Conservation (phyloP, 30 jellyfish, hydroid and myxozoan genomes). For the Aurelia aurita region DNA sequence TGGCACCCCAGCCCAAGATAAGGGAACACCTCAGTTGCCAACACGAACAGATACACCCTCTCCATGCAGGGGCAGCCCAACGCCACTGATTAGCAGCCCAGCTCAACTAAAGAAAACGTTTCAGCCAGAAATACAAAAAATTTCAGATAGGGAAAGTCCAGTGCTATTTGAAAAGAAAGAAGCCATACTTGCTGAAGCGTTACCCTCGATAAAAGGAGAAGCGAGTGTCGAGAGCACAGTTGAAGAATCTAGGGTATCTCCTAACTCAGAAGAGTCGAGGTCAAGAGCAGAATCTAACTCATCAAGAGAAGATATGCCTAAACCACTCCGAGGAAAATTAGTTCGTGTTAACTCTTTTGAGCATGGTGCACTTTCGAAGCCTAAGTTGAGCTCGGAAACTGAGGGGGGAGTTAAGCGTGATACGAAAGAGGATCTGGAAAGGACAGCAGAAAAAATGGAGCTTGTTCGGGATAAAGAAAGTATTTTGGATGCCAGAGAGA, state of each 20-base stretch:
- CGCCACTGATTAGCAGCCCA: background rate
- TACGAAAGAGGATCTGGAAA: background rate
- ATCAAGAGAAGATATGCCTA: conserved; percentile 31
- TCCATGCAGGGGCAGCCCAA: background rate
- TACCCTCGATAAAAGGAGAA: no score
- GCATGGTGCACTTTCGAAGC: conserved; percentile 63
- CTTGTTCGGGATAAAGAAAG: background rate
- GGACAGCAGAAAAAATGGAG: background rate
- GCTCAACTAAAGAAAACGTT: background rate
- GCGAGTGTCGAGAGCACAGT: no score
- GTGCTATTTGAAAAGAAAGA: no score
- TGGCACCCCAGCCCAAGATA: no score
- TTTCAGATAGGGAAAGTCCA: no score
- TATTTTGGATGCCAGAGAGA: background rate
- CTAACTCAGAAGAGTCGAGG: no score
- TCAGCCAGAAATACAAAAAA: background rate
- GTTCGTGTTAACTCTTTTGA: conserved; percentile 65
- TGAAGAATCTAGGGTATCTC: no score
- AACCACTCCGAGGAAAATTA: conserved; percentile 53
- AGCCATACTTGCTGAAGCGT: no score
- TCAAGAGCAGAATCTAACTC: background rate
- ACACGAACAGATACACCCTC: no score
- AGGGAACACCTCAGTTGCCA: no score
- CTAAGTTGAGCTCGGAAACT: background rate
- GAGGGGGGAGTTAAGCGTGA: background rate